Conservation (phyloP, 1,140 invertebrate genomes). For the Drosophila sp. region DNA sequence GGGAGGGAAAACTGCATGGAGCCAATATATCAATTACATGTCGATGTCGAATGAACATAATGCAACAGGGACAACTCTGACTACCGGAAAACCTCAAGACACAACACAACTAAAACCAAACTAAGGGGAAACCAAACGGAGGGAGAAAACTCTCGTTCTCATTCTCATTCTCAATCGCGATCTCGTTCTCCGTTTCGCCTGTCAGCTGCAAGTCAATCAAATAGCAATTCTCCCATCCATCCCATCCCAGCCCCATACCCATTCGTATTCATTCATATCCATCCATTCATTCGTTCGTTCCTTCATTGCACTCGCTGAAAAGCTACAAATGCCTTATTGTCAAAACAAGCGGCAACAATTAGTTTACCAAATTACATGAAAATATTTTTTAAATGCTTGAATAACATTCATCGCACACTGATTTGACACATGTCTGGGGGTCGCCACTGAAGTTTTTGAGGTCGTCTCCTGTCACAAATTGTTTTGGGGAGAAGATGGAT, state of each 20-base stretch:
- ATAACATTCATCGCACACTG: slow-evolving; percentile 58
- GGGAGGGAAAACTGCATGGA: slow-evolving; percentile 41
- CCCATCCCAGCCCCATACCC: not conserved
- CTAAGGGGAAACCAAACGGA: not conserved
- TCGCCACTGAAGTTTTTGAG: slow-evolving; percentile 33
- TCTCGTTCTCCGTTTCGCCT: slow-evolving; percentile 27
- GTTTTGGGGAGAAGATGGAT: slow-evolving; percentile 17
- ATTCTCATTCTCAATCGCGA: not conserved
- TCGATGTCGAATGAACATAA: slow-evolving; percentile 61
- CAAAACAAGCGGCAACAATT: slow-evolving; percentile 79
- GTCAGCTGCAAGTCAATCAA: slow-evolving; percentile 75
- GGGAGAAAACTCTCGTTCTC: slow-evolving; percentile 22
- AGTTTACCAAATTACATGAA: slow-evolving; percentile 82
- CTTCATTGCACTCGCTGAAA: slow-evolving; percentile 54
- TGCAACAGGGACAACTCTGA: slow-evolving; percentile 56
- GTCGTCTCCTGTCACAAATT: slow-evolving; percentile 38
- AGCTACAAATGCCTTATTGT: slow-evolving; percentile 82
- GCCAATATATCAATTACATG: slow-evolving; percentile 79
- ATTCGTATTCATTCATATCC: slow-evolving; percentile 12
- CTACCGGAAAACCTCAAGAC: slow-evolving; percentile 64
- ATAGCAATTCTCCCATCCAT: slow-evolving; percentile 29
- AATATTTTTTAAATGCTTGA: slow-evolving; percentile 79
- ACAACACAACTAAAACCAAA: slow-evolving; percentile 27
- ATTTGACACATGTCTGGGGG: slow-evolving; percentile 69
- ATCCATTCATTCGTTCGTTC: not conserved